Base-by-base conservation (phyloP, 2,797 vertebrate genomes). In the Spinus pinus region DNA sequence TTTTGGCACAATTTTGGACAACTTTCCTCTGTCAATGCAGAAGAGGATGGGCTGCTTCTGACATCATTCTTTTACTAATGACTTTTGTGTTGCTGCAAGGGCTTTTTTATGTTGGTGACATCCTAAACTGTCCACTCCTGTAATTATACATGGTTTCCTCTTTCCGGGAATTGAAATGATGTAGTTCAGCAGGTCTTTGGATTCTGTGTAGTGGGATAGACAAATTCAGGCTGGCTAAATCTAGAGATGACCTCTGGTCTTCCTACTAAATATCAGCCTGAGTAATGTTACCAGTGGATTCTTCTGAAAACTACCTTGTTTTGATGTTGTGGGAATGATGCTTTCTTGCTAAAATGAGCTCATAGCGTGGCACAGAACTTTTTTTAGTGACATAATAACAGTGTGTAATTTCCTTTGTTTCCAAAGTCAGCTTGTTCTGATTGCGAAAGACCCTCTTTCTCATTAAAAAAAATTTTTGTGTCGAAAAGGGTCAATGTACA, bases 401-500 rank as follows among this genome's bases (percentile, higher is more conserved):
- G 44, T 46, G 53, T 49, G 27, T 84, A 62, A 66, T 95, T 84
- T 93, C 13, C 30, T 94, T 94, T 92, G 97, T 60, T 62, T 95
- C 33, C 56, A 50, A 78, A 90, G 33, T 49, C 11, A 6, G 19
- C 56, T 77, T 91, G 27, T 73, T 90, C 50, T 84, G 47, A 82
- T 85, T 94, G 86, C 78, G 90, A 84, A 96, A 93, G 87, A 81
- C 88, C 58, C 15, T 94, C 44, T 72, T 96, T 94, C 94, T 88
- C 75, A 49, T 94, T 94, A 15, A 1, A 23, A 80, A 58, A 70
- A 60, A 23, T 35, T 75, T 95, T 90, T 93, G 49, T 81, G 84
- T 85, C 81, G 71, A 87, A 75, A 92, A 79, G 71, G 75, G 41
- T 89, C 41, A 67, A 62, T 86, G 78, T 83, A 83, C 86, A 95